Evolutionary conservation across 2,888 invertebrate genomes (phyloP).

Genomic region (Phalera bucephala): DNA sequence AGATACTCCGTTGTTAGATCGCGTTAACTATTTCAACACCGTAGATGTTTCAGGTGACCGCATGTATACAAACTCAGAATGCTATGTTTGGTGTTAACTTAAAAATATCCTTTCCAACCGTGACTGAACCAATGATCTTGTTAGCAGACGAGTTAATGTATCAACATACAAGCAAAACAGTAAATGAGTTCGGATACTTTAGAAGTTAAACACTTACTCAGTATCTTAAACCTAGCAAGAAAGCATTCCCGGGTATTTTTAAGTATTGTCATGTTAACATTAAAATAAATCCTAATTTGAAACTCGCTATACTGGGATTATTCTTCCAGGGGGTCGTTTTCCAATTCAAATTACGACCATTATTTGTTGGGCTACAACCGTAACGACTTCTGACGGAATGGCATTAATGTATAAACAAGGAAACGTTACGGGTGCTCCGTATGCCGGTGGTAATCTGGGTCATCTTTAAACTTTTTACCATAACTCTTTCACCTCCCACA

Average conservation of each 20-base stretch:
- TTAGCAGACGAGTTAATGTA: constrained; percentile 8
- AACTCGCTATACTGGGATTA: background rate
- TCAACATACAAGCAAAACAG: constrained; percentile 8
- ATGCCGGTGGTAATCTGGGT: constrained; percentile 51
- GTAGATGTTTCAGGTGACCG: constrained; percentile 42
- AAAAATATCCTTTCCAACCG: constrained; percentile 16
- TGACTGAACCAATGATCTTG: constrained; percentile 20
- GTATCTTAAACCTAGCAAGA: background rate
- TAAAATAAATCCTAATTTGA: background rate
- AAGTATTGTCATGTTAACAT: background rate
- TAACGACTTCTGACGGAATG: constrained; percentile 28
- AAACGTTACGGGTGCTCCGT: too few relatives aligned
- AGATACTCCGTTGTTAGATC: constrained; percentile 49
- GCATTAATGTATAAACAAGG: constrained; percentile 55
- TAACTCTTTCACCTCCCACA: constrained; percentile 59
- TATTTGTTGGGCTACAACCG: constrained; percentile 30
- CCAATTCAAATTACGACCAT: constrained; percentile 21
- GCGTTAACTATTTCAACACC: constrained; percentile 47
- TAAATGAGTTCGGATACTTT: constrained; percentile 12
- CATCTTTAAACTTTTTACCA: constrained; percentile 59
- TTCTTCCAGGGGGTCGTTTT: constrained; percentile 14
- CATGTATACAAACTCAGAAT: constrained; percentile 19
- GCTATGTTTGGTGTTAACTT: constrained; percentile 24
- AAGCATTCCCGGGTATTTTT: background rate
- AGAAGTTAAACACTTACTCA: background rate